Base-by-base conservation (phyloP, 2,888 invertebrate species). In the Temnothorax unifasciatus region DNA sequence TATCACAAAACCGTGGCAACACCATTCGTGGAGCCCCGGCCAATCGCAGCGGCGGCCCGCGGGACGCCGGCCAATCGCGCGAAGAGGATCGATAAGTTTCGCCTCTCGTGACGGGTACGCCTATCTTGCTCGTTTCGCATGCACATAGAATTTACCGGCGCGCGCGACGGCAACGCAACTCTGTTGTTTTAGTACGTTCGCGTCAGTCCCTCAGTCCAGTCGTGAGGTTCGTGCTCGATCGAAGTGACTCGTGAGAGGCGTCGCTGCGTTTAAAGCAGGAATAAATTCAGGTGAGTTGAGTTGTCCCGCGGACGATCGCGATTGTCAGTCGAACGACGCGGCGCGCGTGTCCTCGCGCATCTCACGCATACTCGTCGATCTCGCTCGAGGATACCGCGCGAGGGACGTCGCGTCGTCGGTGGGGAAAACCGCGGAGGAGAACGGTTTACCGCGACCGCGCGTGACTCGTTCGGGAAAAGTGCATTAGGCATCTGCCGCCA, bases 401-500 rank as follows among this genome's bases (percentile, higher is more conserved):
- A 41, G 41, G 21, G 6, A 21, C 57, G 13, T 25, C 54, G 59
- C 29, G 59, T 61, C 61, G 34, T 3, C 34, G 18, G 9, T 29
- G 29, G 18, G 29, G 2, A 9, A 18, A n/a, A 15, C n/a, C 18
- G 47, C 8, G 18, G 18, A 15, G 21, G 44, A 25, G 3, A 5
- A 34, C 6, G 34, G 6, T 34, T 44, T 21, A 21, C 2, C 18
- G 18, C 25, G 18, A 47, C 18, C 18, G 66, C 66, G 66, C 66
- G 66, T 68, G 66, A 68, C 47, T 68, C 52, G 34, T 11, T 44
- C 41, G 54, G 25, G 38, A 57, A 61, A 74, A 81, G 50, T 83
- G 83, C 79, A 86, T 41, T 79, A 74, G n/a, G 34, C 84, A n/a
- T 15, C 2, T 6, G 52, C n/a, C 68, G 89, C 94, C 94, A 94